These are phyloP conservation scores for Steatornis caripensis DNA, from an alignment of 2,113 vertebrate species.

Conservation along the genomic window DNA sequence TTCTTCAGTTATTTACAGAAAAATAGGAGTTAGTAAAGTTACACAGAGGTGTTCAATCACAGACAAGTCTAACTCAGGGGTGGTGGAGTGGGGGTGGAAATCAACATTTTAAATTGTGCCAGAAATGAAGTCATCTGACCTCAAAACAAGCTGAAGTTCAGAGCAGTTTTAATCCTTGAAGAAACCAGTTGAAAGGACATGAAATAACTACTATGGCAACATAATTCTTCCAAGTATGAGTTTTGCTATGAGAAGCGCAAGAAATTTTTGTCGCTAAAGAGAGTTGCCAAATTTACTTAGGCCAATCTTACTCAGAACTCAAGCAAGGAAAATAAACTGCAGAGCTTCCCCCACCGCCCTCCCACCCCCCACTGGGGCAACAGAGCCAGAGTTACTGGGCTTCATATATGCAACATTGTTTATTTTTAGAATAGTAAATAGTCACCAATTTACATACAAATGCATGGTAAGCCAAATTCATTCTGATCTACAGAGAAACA, in stretches of 20 bases:
- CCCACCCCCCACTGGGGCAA: too few relatives aligned
- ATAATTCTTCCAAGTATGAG: constrained; percentile 61
- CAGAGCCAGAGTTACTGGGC: not conserved
- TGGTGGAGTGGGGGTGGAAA: not conserved
- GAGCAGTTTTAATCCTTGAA: constrained; percentile 53
- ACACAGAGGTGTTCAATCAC: not conserved
- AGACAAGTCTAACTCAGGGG: not conserved
- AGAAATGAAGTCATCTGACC: constrained; percentile 15
- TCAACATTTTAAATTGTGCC: not conserved
- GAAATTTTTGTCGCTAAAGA: not conserved
- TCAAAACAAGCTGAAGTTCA: constrained; percentile 33
- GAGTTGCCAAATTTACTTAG: constrained; percentile 21
- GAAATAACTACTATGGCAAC: constrained; percentile 56
- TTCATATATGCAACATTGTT: not conserved
- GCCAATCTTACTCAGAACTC: not conserved
- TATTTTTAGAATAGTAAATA: not conserved
- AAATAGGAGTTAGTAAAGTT: not conserved
- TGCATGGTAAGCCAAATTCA: not conserved
- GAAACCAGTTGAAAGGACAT: constrained; percentile 8
- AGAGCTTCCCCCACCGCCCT: not conserved
- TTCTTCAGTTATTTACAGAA: not conserved
- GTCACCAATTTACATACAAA: not conserved
- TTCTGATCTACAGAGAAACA: not conserved
- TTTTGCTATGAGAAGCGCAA: not conserved
- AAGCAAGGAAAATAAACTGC: not conserved